Base-by-base conservation (phyloP, 2,113 vertebrate genomes). In the Prochilodus magdalenae region DNA sequence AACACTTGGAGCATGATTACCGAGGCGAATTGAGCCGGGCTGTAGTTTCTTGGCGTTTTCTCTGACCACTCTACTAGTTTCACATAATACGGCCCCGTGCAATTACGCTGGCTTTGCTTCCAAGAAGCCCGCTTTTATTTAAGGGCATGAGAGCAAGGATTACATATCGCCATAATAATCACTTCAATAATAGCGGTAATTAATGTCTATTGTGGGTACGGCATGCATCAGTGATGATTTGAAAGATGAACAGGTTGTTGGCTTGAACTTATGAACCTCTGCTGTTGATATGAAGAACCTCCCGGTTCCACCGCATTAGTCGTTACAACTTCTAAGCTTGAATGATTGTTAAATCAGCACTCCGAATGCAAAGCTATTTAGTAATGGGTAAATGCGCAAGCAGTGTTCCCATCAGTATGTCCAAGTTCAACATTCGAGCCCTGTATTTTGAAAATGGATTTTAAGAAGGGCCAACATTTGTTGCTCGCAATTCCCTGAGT, bases 371-470 rank as follows among this genome's bases (percentile, higher is more conserved):
- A 53, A n/a, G 7, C 24, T 51, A 53, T 69, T 75, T 22, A 40
- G 33, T 65, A 65, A 65, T 55, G 51, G 47, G 33, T 85, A 71
- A 80, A 81, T 73, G 60, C 18, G 44, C n/a, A 67, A 57, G 27
- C 51, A 26, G 47, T 80, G 72, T 27, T 51, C 66, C 78, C 72
- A 76, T 77, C 36, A 36, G 6, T 53, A 33, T 27, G 65, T 85
- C 75, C 75, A 85, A 81, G 69, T 85, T 57, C 36, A 85, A 77
- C 79, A 77, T 81, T 60, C 26, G 40, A 73, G 33, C 27, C 12
- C 59, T 57, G 49, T 24, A 22, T 49, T 59, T 73, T 53, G 29
- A 63, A 67, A 73, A 70, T 60, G 66, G 33, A 71, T 79, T 80
- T 75, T 36, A 20, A 70, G 69, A 71, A 69, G 57, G 18, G 40